phyloP scores from a whole-genome alignment of 2,888 invertebrate species.

The Lithophane semibrunnea region DNA sequence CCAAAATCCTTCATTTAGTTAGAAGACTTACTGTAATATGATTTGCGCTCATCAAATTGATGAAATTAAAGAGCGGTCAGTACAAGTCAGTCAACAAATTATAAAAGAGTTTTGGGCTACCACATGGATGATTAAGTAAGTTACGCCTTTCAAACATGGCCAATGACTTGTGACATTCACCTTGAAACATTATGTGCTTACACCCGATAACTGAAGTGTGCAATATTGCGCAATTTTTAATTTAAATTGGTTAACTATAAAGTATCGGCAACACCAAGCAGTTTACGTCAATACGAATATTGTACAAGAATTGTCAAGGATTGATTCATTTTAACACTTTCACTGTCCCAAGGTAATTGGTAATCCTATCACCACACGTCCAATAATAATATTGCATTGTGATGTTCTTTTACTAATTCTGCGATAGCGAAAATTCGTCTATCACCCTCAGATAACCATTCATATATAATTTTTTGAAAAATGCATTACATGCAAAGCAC shows the following conservation, averaged over 20 bases:
- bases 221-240: neutral
- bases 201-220: neutral
- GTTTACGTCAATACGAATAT: neutral
- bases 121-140: slow-evolving; percentile 7
- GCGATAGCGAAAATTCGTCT: no score
- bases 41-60: slow-evolving; percentile 1
- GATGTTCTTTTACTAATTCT: no score
- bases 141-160: neutral
- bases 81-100: neutral
- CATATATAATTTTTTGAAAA: no score
- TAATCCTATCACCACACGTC: no score
- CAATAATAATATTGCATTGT: no score
- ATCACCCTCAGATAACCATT: no score
- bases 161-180: slow-evolving; percentile 1
- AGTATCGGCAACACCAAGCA: neutral
- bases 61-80: slow-evolving; percentile 18
- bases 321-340: neutral
- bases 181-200: neutral
- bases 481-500: no score
- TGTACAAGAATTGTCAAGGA: neutral
- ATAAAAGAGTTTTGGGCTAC: neutral
- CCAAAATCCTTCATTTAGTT: slow-evolving; percentile 10
- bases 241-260: neutral
- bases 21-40: slow-evolving; percentile 5
- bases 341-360: no score